Evolutionary conservation across 2,113 vertebrate species (phyloP).

Genomic region (Anolis sagrei): DNA sequence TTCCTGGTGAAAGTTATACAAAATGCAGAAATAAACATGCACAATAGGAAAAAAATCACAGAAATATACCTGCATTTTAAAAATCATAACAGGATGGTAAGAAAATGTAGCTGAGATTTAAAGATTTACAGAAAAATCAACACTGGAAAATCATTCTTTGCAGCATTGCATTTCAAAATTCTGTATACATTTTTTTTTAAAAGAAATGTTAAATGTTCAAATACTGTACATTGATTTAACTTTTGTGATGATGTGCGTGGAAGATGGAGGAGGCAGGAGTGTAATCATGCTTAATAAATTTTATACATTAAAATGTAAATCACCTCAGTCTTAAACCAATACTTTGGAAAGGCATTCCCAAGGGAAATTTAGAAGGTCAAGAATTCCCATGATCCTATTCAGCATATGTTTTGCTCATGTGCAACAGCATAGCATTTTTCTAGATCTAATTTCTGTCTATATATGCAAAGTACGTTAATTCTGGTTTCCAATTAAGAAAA

Average conservation of each 20-base stretch:
- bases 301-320: background rate
- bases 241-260: background rate
- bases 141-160: no score
- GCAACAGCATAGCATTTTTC: background rate
- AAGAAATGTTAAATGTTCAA: background rate
- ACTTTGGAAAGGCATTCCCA: background rate
- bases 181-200: background rate
- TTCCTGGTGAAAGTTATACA: no score
- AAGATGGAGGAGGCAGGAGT: background rate
- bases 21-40: no score
- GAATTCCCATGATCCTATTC: background rate
- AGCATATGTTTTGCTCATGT: background rate
- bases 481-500: background rate
- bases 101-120: no score
- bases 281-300: background rate
- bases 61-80: no score
- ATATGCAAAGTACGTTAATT: background rate
- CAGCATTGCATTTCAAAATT: no score
- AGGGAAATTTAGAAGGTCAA: background rate
- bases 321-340: background rate
- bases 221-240: background rate
- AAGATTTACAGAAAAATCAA: no score
- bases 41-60: no score
- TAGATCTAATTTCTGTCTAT: background rate
- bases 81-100: no score